These are phyloP conservation scores for Myiagra hebetior DNA, from an alignment of 2,113 vertebrate species.

Conservation along the genomic window DNA sequence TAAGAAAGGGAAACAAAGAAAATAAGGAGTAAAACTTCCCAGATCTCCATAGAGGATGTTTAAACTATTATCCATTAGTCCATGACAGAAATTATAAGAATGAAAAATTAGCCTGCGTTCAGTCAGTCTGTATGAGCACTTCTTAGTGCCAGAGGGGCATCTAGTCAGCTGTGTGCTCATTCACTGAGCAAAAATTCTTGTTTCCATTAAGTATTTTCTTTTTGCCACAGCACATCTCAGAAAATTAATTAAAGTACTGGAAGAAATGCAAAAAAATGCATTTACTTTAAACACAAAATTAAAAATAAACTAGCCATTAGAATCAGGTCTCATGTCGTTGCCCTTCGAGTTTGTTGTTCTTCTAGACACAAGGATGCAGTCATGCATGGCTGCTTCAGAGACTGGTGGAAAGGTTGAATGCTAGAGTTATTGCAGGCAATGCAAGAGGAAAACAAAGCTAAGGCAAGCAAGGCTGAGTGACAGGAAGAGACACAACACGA, in stretches of 20 bases:
- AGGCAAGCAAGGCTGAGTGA: background rate
- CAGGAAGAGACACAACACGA: background rate
- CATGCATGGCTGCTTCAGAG: background rate
- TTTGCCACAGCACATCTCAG: background rate
- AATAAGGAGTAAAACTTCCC: background rate
- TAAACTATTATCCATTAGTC: background rate
- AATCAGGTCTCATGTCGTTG: background rate
- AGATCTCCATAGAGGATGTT: background rate
- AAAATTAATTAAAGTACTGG: background rate
- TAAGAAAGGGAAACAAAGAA: background rate
- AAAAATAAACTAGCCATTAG: background rate
- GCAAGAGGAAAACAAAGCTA: background rate
- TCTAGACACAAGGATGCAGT: background rate
- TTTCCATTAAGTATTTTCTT: background rate
- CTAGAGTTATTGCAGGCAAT: background rate
- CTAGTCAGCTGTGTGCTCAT: background rate
- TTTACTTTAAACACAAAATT: background rate
- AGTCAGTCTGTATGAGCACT: background rate
- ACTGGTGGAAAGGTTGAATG: background rate
- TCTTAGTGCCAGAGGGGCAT: background rate
- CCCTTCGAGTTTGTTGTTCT: background rate
- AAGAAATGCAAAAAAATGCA: background rate
- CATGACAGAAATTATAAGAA: background rate
- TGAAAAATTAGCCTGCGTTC: background rate
- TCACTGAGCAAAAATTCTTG: background rate